Evolutionary conservation across 2,113 vertebrate species (phyloP).

Genomic region (Capricornis sumatraensis): DNA sequence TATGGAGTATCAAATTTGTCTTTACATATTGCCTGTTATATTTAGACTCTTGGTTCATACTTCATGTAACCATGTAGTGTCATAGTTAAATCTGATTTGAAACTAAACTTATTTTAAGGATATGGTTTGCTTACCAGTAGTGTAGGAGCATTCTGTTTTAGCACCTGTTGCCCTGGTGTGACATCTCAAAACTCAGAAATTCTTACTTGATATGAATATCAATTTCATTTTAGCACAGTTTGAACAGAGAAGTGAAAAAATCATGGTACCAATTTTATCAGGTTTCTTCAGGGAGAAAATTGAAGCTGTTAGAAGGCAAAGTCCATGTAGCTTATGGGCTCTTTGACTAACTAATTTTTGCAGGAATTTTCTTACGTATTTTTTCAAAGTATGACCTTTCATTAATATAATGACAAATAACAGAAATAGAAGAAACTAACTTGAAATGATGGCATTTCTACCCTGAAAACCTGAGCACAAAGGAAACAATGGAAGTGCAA

Average conservation of each 20-base stretch:
- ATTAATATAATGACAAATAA: not conserved
- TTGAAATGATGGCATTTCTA: not conserved
- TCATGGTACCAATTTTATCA: not conserved
- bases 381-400: not conserved
- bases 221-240: not conserved
- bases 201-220: not conserved
- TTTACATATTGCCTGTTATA: not conserved
- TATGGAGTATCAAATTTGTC: not conserved
- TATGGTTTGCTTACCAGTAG: not conserved
- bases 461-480: not conserved
- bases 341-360: not conserved
- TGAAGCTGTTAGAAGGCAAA: not conserved
- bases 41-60: not conserved
- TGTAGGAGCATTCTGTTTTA: not conserved
- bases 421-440: not conserved
- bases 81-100: not conserved
- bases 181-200: not conserved
- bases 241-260: not conserved
- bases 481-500: not conserved
- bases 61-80: not conserved
- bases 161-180: not conserved
- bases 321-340: not conserved
- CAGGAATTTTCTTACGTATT: not conserved
- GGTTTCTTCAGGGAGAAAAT: not conserved
- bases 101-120: not conserved